phyloP scores from a whole-genome alignment of 2,113 vertebrate species.

The Galemys pyrenaicus region DNA sequence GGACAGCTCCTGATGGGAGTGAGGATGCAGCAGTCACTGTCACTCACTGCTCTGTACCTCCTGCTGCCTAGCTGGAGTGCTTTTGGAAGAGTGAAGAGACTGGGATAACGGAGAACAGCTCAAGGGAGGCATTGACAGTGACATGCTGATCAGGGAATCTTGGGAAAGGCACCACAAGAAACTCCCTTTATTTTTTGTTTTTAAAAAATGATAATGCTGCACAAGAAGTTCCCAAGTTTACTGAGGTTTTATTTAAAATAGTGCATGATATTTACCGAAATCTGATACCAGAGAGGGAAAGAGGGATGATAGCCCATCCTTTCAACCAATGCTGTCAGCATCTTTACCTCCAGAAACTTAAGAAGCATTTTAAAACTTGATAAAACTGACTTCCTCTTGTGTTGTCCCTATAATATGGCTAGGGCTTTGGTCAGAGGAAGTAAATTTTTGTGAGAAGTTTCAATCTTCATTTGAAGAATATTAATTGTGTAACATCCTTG shows the following conservation, averaged over 20 bases:
- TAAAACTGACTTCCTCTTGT: background rate
- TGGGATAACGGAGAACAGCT: background rate
- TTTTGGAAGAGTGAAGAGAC: background rate
- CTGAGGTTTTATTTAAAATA: background rate
- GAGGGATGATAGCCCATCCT: background rate
- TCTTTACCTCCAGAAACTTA: background rate
- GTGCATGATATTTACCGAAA: background rate
- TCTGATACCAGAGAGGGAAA: background rate
- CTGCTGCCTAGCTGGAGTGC: no score
- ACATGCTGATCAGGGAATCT: no score
- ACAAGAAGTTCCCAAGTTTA: background rate
- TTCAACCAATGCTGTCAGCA: background rate
- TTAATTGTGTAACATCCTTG: background rate
- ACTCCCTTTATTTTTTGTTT: background rate
- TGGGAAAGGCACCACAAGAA: background rate
- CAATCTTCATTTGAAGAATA: background rate
- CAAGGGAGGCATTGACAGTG: background rate
- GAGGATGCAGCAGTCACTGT: fast-evolving
- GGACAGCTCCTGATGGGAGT: background rate
- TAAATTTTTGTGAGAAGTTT: background rate
- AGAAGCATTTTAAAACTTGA: background rate
- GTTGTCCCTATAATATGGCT: background rate
- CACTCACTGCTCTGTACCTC: background rate
- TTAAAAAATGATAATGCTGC: background rate
- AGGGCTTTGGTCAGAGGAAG: background rate